Base-by-base conservation (phyloP, 2,888 invertebrate species). In the Lathronympha strigana region DNA sequence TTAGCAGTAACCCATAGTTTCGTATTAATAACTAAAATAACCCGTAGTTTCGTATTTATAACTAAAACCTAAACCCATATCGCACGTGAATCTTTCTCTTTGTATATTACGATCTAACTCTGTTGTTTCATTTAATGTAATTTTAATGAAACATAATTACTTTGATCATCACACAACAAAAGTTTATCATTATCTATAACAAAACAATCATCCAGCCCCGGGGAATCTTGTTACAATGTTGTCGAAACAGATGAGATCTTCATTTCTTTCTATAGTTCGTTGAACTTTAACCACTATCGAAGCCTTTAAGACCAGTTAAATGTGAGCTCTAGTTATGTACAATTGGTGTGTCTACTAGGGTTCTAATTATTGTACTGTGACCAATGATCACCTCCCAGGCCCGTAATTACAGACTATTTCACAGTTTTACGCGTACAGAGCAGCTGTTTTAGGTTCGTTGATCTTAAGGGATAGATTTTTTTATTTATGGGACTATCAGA, bases 231-330 rank as follows among this genome's bases (percentile, higher is more conserved):
- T 55, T 36, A 63, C 57, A 54, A 47, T 47, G 47, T 53, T 47
- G 60, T 66, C 47, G 38, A 66, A 66, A 53, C 60, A 66, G 66
- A 54, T 54, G 61, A 66, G 61, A 53, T 66, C 40, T 66, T 66
- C 47, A 66, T 66, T 61, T 60, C 38, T 61, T 60, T 60, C 51
- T 53, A n/a, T 33, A 61, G 66, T 60, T 60, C 66, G 23, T 54
- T 61, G 61, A 66, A 53, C 66, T 60, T 33, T 8, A 43, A 53
- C 47, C 9, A 55, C 21, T 54, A 53, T 28, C 28, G 23, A n/a
- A 40, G 53, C 13, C 38, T 47, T 47, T 11, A 17, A 36, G 38
- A 54, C 61, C 61, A 61, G 61, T 47, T 15, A 47, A 40, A 13
- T 17, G 5, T 19, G 61, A 66, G 31, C 66, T 54, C 28, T 15